phyloP scores from a whole-genome alignment of 2,888 invertebrate species.

The Rotaria magnacalcarata region DNA sequence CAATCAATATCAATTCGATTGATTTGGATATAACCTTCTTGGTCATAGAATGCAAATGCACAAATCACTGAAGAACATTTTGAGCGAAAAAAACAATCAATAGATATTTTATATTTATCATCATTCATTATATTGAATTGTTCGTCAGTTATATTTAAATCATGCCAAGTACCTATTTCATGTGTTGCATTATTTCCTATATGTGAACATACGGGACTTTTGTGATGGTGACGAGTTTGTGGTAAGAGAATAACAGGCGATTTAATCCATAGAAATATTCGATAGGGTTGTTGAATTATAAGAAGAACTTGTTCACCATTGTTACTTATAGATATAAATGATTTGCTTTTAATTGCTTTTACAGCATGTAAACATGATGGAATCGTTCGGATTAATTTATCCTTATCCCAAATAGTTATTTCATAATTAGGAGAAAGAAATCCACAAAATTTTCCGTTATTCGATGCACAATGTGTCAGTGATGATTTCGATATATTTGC shows the following conservation, averaged over 20 bases:
- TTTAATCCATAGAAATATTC: not conserved
- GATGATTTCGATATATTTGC: not conserved
- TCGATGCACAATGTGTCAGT: not conserved
- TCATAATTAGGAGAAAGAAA: not conserved
- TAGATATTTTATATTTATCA: not conserved
- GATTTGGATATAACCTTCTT: not conserved
- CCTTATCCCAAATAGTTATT: not conserved
- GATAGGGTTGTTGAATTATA: not conserved
- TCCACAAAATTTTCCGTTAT: not conserved
- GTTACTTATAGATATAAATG: not conserved
- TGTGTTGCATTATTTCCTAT: not conserved
- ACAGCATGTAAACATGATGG: not conserved
- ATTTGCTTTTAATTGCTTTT: not conserved
- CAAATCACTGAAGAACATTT: not conserved
- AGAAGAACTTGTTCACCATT: slow-evolving; percentile 22
- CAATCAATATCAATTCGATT: slow-evolving; percentile 30
- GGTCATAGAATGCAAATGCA: not conserved
- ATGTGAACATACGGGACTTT: not conserved
- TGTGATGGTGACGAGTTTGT: not conserved
- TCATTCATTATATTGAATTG: not conserved
- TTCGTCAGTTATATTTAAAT: not conserved
- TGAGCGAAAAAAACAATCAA: not conserved
- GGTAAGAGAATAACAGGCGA: not conserved
- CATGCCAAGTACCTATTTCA: not conserved
- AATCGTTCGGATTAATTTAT: not conserved